Conservation (phyloP, 2,113 vertebrate genomes). For the Eidolon helvum region DNA sequence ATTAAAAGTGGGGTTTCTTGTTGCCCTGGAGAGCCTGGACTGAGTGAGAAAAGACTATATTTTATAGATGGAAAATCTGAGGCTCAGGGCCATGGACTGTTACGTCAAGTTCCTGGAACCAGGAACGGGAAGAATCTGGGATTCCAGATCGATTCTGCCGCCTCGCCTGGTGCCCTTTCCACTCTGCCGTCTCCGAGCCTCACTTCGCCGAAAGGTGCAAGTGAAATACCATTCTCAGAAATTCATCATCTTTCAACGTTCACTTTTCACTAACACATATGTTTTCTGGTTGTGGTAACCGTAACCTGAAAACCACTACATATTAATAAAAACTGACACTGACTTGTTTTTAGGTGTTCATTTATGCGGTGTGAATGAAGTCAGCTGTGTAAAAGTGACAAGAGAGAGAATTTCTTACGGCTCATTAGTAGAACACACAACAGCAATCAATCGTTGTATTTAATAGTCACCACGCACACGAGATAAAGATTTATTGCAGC, state of each 20-base stretch:
- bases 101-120: neutral
- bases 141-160: neutral
- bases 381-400: conserved; percentile 55
- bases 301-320: conserved; percentile 52
- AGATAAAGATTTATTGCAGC: conserved; percentile 38
- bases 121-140: neutral
- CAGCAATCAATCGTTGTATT: conserved; percentile 46
- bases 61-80: neutral
- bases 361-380: conserved; percentile 65
- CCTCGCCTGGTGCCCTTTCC: neutral
- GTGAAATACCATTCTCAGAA: conserved; percentile 34
- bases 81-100: neutral
- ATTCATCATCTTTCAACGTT: conserved; percentile 65
- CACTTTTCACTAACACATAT: conserved; percentile 45
- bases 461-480: conserved; percentile 39
- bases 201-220: neutral
- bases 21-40: neutral
- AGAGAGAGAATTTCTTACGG: conserved; percentile 49
- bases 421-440: conserved; percentile 64
- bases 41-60: neutral
- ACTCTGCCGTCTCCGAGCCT: neutral
- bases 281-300: conserved; percentile 55
- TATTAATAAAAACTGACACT: conserved; percentile 71
- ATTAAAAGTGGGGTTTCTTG: neutral
- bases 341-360: conserved; percentile 59